These are phyloP conservation scores for Dicyrtomina minuta DNA, from an alignment of 2,888 invertebrate genomes.

Conservation along the genomic window DNA sequence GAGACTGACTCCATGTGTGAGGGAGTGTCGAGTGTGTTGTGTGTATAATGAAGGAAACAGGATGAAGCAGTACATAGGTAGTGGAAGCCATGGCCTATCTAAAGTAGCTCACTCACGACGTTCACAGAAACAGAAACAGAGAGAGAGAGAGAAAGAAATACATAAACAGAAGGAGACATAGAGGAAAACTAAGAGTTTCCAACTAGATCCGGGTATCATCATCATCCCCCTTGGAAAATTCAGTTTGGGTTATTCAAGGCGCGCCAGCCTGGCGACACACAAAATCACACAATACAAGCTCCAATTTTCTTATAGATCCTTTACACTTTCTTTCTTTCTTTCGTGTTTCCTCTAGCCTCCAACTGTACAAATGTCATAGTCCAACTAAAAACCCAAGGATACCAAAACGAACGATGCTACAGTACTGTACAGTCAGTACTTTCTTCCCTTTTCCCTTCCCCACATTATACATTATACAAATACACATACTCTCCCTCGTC, in stretches of 20 bases:
- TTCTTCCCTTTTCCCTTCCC: too few species aligned
- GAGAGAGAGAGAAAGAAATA: slow-evolving; percentile 14
- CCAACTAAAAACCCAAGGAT: background rate
- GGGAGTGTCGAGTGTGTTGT: too few species aligned
- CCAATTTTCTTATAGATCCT: slow-evolving; percentile 40
- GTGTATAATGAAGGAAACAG: too few species aligned
- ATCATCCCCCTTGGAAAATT: slow-evolving; percentile 36
- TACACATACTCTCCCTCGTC: too few species aligned
- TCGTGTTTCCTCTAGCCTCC: slow-evolving; percentile 20
- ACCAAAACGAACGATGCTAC: too few species aligned
- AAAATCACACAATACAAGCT: slow-evolving; percentile 46
- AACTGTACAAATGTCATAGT: too few species aligned
- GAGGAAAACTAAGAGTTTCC: slow-evolving; percentile 28
- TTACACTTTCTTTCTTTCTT: slow-evolving; percentile 32
- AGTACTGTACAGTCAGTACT: too few species aligned
- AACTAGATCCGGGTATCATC: slow-evolving; percentile 37
- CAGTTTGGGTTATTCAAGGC: slow-evolving; percentile 19
- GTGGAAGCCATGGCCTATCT: too few species aligned
- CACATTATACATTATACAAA: too few species aligned
- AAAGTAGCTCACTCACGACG: too few species aligned
- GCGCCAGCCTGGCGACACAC: slow-evolving; percentile 50
- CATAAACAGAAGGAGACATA: slow-evolving; percentile 13
- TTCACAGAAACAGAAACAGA: background rate
- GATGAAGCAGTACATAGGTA: slow-evolving; percentile 3
- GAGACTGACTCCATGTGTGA: too few species aligned